Evolutionary conservation across 2,888 invertebrate species (phyloP), one percentile per base, ranked within the genome.

Genomic region (Drosophila ezoana): DNA sequence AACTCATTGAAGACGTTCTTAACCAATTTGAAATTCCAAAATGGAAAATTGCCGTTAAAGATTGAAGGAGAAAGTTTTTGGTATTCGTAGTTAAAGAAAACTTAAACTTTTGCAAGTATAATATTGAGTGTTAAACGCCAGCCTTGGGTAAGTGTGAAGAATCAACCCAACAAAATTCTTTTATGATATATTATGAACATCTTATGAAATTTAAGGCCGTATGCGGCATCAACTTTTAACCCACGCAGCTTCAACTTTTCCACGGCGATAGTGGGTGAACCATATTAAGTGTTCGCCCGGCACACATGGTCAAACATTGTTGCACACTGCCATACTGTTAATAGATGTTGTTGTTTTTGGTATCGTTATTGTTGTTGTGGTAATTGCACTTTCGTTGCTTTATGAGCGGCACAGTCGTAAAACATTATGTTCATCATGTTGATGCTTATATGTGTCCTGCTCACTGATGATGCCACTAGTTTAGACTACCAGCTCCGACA

Each of bases 381-480:
- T 87, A 87, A 87, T 84, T 87, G 87, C 83, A 87, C 76, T 85
- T 68, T 62, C 68, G 63, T 57, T 87, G 84, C 75, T 85, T 85
- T 85, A 85, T 85, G 83, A 73, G 72, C 86, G 74, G 51, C 77
- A 72, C 66, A 80, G 76, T 69, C 84, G 74, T 85, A 76, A 85
- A 85, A 86, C 69, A 65, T 83, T 75, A 85, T 76, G 49, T 80
- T 73, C 82, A 82, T 87, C 76, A 87, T 87, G 87, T 73, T 72
- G 72, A 75, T 75, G 67, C 87, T 87, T 84, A 78, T 84, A 68
- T 77, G 61, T 68, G 62, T 65, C 60, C 57, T 70, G 54, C 67
- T 57, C 45, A 44, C 65, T 67, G 73, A 74, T 74, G 71, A 71
- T 53, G 72, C 53, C 45, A 59, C 70, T 54, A 68, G 63, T 65